A percentile compares a stretch with the other conserved stretches of the same genome.
Conservation (phyloP, 2,888 invertebrate genomes). For the Drosophila robusta region DNA sequence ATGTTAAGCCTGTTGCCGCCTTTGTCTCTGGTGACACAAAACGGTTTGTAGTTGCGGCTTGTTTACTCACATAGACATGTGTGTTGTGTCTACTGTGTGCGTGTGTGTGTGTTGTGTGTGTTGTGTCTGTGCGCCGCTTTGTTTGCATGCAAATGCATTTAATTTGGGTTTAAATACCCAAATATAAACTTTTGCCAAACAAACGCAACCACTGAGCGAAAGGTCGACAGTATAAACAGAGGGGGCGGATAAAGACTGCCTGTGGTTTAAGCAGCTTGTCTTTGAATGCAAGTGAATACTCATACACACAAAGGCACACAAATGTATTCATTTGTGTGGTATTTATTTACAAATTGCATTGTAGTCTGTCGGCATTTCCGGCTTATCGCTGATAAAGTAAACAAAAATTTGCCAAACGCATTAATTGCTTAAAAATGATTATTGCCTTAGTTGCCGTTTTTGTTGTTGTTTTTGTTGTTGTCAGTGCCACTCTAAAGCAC, state of each 20-base stretch:
- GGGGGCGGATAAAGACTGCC: conserved; percentile 6
- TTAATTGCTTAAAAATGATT: conserved; percentile 72
- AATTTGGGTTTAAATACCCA: conserved; percentile 83
- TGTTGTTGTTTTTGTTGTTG: conserved; percentile 9
- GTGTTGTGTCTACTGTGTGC: conserved; percentile 9
- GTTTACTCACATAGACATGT: conserved; percentile 38
- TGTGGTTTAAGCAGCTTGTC: conserved; percentile 62
- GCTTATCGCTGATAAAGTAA: conserved; percentile 67
- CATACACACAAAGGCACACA: conserved; percentile 3
- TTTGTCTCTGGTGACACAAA: conserved; percentile 71
- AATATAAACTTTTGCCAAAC: conserved; percentile 80
- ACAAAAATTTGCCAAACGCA: conserved; percentile 69
- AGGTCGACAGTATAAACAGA: conserved; percentile 2
- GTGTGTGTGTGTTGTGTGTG: conserved; percentile 22
- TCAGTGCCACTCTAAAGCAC: conserved; percentile 14
- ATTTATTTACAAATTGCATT: conserved; percentile 68
- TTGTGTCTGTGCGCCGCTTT: conserved; percentile 47
- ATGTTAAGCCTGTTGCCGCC: conserved; percentile 56
- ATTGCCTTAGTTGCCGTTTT: conserved; percentile 34
- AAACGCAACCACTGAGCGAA: conserved; percentile 62
- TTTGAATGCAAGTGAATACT: conserved; percentile 32
- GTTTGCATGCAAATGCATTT: conserved; percentile 82
- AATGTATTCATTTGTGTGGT: conserved; percentile 20
- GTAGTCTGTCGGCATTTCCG: conserved; percentile 67
- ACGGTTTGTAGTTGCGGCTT: conserved; percentile 71